Conservation (phyloP, 2,888 invertebrate genomes). For the Halictus quadricinctus region DNA sequence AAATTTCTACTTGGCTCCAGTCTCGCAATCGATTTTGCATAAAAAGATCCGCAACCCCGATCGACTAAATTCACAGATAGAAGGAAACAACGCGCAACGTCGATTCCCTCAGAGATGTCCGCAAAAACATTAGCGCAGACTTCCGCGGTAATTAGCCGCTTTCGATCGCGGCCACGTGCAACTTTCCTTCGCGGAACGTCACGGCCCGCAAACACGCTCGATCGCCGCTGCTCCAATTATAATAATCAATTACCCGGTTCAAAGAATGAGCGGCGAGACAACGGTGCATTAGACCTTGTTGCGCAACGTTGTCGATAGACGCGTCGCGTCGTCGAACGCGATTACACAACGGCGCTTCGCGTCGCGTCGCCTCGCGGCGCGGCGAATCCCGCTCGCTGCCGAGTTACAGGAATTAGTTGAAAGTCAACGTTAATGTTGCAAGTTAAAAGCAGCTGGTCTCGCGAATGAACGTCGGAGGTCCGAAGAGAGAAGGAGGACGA, state of each 20-base stretch:
- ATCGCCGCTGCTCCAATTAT: background rate
- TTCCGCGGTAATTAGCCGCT: slow-evolving; percentile 3
- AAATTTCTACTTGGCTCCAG: too few species aligned
- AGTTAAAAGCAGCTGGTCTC: slow-evolving; percentile 23
- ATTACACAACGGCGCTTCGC: background rate
- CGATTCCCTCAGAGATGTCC: background rate
- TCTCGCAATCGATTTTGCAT: too few species aligned
- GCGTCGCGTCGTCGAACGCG: background rate
- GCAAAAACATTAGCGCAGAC: background rate
- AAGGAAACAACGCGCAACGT: background rate
- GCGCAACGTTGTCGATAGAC: background rate
- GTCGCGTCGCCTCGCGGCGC: background rate
- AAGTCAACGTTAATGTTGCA: slow-evolving; percentile 3
- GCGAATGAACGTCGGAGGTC: slow-evolving; percentile 9
- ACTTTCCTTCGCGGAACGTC: background rate
- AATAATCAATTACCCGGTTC: background rate
- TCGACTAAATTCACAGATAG: too few species aligned
- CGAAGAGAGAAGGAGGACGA: background rate
- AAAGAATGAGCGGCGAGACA: background rate
- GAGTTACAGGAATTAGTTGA: slow-evolving; percentile 10
- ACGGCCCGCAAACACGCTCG: background rate
- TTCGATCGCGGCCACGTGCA: background rate
- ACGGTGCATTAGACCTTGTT: background rate
- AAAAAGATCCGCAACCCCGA: too few species aligned
- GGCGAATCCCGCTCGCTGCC: background rate